Conservation (phyloP, 2,797 vertebrate genomes). For the Melopsittacus undulatus region DNA sequence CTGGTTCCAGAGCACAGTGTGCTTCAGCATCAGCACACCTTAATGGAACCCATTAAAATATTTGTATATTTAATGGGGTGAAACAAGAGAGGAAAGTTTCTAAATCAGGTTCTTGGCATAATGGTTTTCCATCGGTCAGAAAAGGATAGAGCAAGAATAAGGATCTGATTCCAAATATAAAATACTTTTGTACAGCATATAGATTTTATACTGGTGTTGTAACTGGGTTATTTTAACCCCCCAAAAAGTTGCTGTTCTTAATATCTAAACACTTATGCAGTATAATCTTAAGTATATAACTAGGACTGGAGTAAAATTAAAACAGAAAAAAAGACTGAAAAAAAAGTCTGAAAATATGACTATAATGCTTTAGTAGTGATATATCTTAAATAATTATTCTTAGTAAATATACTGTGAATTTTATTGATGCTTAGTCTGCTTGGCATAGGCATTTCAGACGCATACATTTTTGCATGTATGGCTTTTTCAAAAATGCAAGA, state of each 20-base stretch:
- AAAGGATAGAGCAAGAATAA: background rate
- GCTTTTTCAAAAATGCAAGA: background rate
- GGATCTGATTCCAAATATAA: background rate
- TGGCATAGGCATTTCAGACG: background rate
- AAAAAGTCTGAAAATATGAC: background rate
- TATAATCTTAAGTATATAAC: background rate
- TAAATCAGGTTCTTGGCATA: background rate
- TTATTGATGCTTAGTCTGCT: background rate
- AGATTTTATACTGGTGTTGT: background rate
- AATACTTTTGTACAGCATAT: background rate
- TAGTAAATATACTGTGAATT: background rate
- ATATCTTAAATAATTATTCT: background rate
- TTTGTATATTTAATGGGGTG: background rate
- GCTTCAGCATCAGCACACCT: background rate
- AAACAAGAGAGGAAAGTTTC: background rate
- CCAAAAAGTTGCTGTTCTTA: background rate
- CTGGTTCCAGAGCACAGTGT: background rate
- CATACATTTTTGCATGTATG: background rate
- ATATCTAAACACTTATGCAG: background rate
- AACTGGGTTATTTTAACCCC: background rate
- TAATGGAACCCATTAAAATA: background rate
- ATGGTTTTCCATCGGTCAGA: background rate
- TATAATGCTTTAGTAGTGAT: background rate
- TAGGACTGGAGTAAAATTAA: background rate
- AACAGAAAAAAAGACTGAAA: background rate